Conservation (phyloP, 2,797 vertebrate genomes). For the Pteropus rufus region DNA sequence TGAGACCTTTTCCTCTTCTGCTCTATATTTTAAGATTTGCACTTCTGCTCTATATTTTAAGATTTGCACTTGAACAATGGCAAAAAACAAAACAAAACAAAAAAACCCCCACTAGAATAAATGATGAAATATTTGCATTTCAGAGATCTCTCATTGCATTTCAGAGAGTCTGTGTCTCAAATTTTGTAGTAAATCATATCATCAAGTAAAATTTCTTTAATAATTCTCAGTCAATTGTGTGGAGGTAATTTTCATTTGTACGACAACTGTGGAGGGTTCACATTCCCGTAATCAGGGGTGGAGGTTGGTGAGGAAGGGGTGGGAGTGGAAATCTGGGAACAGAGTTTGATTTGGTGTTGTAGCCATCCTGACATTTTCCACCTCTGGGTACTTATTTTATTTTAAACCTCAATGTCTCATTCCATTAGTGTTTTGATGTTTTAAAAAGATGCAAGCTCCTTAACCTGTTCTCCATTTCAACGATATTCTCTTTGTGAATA, state of each 20-base stretch:
- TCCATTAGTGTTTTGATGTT: conserved; percentile 77
- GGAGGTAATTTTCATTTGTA: conserved; percentile 62
- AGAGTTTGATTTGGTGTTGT: conserved; percentile 50
- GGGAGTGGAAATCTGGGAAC: conserved; percentile 30
- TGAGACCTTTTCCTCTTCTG: neutral
- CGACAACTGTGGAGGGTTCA: conserved; percentile 46
- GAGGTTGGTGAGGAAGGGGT: neutral
- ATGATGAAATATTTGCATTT: neutral
- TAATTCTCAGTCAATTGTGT: conserved; percentile 53
- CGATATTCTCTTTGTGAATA: conserved; percentile 66
- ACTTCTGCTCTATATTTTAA: neutral
- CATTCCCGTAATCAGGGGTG: conserved; percentile 46
- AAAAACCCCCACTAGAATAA: neutral
- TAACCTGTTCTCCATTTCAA: conserved; percentile 69
- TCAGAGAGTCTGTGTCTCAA: conserved; percentile 34
- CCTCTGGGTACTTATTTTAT: conserved; percentile 64
- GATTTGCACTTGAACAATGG: neutral
- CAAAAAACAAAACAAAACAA: neutral
- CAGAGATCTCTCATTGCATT: neutral
- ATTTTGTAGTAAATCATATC: conserved; percentile 55
- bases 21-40: neutral
- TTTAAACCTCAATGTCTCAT: conserved; percentile 70
- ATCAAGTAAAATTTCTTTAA: conserved; percentile 53
- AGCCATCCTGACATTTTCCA: conserved; percentile 59
- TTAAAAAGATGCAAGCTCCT: conserved; percentile 58